A percentile compares a stretch with the other conserved stretches of the same genome.
Evolutionary conservation across 2,113 vertebrate species (phyloP).

Genomic region (Albula goreensis): DNA sequence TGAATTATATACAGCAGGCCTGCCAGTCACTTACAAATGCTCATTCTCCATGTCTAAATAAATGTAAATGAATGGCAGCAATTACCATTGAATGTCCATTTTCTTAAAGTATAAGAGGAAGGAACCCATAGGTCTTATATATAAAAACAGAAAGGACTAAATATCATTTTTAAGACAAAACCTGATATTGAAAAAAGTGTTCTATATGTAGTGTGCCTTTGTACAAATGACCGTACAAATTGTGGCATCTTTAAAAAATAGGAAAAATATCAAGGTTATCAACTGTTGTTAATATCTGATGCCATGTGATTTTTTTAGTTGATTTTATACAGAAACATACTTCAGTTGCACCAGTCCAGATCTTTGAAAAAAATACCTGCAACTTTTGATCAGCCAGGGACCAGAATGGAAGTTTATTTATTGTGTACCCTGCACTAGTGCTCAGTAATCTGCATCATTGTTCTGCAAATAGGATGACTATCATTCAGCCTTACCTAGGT

Average conservation of each 20-base stretch:
- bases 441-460: neutral
- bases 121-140: neutral
- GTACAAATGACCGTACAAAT: too few species aligned
- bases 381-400: neutral
- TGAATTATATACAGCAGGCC: neutral
- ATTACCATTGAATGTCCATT: neutral
- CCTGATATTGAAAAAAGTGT: too few species aligned
- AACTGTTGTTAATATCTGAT: too few species aligned
- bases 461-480: slow-evolving; percentile 26
- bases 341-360: too few species aligned
- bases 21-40: neutral
- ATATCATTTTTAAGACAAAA: too few species aligned
- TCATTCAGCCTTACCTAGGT: slow-evolving; percentile 25
- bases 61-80: neutral
- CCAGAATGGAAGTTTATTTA: neutral
- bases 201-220: too few species aligned
- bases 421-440: neutral
- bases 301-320: too few species aligned
- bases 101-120: neutral
- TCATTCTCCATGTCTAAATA: neutral
- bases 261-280: too few species aligned
- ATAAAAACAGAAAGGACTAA: neutral
- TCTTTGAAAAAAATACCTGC: neutral
- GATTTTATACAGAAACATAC: too few species aligned
- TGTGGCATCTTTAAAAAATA: too few species aligned